These are phyloP conservation scores for Aphidius gifuensis DNA, from an alignment of 1,140 invertebrate species.

Conservation along the genomic window DNA sequence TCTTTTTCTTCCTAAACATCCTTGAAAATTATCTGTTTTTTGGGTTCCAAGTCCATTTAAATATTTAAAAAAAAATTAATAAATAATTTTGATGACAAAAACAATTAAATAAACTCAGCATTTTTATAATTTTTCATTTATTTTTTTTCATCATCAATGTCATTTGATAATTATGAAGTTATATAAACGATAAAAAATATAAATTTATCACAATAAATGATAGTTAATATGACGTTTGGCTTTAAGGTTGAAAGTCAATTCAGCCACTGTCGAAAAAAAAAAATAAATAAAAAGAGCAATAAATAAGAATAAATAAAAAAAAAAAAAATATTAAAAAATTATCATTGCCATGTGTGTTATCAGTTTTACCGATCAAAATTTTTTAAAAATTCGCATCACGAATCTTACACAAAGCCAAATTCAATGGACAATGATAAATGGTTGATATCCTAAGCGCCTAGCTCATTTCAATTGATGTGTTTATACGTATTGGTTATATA, in stretches of 20 bases:
- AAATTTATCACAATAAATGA: slow-evolving; percentile 2
- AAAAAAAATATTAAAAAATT: background rate
- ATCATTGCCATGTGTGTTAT: background rate
- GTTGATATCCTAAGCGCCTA: slow-evolving; percentile 16
- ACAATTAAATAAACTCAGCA: no score
- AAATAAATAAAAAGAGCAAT: no score
- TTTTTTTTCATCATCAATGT: no score
- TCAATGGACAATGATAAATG: slow-evolving; percentile 23
- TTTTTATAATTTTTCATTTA: no score
- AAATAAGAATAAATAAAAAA: no score
- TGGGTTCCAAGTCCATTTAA: no score
- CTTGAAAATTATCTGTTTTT: no score
- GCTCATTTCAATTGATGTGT: slow-evolving; percentile 21
- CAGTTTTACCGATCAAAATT: background rate
- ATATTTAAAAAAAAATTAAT: no score
- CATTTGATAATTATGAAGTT: no score
- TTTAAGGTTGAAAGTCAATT: background rate
- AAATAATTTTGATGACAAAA: no score
- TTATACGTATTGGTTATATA: background rate
- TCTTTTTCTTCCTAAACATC: no score
- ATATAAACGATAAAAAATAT: background rate
- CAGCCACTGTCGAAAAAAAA: slow-evolving; percentile 11
- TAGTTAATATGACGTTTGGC: background rate
- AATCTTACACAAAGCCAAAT: slow-evolving; percentile 13
- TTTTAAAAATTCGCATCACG: slow-evolving; percentile 21